phyloP scores from a whole-genome alignment of 2,888 invertebrate genomes.

The Nomada flava region DNA sequence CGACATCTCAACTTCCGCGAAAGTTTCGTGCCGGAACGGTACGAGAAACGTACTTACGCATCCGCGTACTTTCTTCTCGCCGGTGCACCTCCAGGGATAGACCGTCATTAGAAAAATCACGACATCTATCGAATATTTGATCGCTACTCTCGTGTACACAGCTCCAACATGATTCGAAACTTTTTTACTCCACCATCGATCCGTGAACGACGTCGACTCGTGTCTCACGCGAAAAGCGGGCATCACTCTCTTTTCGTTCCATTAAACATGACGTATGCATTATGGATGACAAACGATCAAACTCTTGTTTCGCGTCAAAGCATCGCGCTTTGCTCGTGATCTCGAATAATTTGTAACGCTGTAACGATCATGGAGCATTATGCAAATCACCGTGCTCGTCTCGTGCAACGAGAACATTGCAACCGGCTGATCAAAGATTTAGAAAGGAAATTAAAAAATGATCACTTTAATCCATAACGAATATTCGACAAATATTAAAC shows the following conservation, averaged over 20 bases:
- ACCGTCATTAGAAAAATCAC: slow-evolving; percentile 31
- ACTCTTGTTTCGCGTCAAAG: slow-evolving; percentile 34
- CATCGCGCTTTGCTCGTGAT: slow-evolving; percentile 6
- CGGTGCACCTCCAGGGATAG: background rate
- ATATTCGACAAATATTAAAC: too few relatives aligned
- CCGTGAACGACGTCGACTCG: background rate
- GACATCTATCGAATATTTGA: background rate
- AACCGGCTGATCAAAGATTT: background rate
- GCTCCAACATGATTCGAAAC: background rate
- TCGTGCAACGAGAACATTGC: background rate
- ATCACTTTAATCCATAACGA: too few relatives aligned
- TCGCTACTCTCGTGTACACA: too few relatives aligned
- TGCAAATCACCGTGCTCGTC: slow-evolving; percentile 20
- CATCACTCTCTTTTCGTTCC: slow-evolving; percentile 20
- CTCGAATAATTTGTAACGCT: slow-evolving; percentile 36
- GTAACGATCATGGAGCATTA: slow-evolving; percentile 23
- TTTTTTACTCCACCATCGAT: background rate
- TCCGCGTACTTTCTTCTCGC: slow-evolving; percentile 39
- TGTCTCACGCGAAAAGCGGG: background rate
- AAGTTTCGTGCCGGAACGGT: slow-evolving; percentile 29
- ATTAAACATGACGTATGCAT: slow-evolving; percentile 40
- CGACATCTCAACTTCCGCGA: slow-evolving; percentile 44
- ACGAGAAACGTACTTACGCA: slow-evolving; percentile 8
- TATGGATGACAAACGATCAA: slow-evolving; percentile 40
- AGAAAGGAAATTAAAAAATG: too few relatives aligned